These are phyloP conservation scores for Lycocerus yunnanus DNA, from an alignment of 2,888 invertebrate species.

Conservation along the genomic window DNA sequence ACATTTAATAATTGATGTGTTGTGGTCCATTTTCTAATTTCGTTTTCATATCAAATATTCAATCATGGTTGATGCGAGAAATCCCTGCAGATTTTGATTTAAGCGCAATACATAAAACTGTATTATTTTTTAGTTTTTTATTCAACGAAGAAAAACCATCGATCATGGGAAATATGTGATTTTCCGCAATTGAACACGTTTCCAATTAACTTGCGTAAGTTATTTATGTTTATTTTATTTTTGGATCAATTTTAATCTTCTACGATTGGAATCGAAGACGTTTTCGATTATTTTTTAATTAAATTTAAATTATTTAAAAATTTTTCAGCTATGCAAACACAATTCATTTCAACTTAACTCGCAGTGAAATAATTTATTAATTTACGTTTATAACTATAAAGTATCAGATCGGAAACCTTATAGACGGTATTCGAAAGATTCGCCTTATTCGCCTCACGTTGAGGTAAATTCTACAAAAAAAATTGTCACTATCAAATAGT, in stretches of 20 bases:
- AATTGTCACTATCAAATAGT: too few relatives aligned
- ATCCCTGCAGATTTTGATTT: neutral
- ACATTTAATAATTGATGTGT: neutral
- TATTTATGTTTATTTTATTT: neutral
- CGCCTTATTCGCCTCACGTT: too few relatives aligned
- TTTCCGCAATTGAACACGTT: neutral
- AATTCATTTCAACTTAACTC: too few relatives aligned
- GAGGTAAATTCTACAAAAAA: too few relatives aligned
- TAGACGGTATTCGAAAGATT: too few relatives aligned
- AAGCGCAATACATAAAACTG: neutral
- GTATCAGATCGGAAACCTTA: too few relatives aligned
- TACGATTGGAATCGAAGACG: neutral
- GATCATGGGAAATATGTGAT: neutral
- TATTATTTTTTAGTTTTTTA: neutral
- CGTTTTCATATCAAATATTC: conserved; percentile 1
- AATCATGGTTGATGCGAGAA: neutral
- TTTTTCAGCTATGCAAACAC: too few relatives aligned
- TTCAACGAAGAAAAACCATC: neutral
- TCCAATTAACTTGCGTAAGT: neutral
- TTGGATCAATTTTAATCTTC: neutral
- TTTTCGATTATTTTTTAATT: neutral
- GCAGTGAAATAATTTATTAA: too few relatives aligned
- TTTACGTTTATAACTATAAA: too few relatives aligned
- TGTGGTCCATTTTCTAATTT: neutral
- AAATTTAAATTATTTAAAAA: neutral